Percentiles rank a stretch among this genome's conserved stretches.
These are phyloP conservation scores for Arbacia lixula DNA, from an alignment of 53 echinoderm and acorn worm species.

Conservation along the genomic window DNA sequence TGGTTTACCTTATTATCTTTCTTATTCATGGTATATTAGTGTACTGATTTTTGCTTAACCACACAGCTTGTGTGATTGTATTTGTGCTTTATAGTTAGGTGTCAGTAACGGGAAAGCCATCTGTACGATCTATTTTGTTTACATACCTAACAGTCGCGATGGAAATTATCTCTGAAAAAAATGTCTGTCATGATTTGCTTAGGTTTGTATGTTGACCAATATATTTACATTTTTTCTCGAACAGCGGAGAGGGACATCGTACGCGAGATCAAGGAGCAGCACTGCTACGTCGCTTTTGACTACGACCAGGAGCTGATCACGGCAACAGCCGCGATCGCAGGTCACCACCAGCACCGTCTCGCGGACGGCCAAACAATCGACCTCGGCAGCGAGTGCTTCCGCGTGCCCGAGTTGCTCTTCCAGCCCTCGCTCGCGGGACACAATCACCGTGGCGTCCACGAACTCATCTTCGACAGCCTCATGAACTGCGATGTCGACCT, in stretches of 20 bases:
- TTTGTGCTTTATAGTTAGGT: no score
- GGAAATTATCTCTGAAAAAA: no score
- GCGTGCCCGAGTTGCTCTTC: conserved; percentile 23
- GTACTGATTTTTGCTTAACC: no score
- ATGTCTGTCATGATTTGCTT: no score
- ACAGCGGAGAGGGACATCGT: conserved; percentile 35
- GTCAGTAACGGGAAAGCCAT: no score
- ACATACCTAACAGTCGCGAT: no score
- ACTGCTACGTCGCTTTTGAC: conserved; percentile 15
- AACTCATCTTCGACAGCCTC: conserved; percentile 14
- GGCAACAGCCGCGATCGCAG: background rate
- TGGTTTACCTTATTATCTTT: no score
- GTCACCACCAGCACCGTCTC: background rate
- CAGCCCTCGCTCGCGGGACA: background rate
- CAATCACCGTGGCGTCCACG: conserved; percentile 24
- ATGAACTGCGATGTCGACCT: conserved; percentile 42
- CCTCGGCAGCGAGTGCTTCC: conserved; percentile 32
- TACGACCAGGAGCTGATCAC: background rate
- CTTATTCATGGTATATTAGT: no score
- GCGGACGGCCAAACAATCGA: background rate
- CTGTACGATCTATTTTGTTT: no score
- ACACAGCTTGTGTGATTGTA: no score
- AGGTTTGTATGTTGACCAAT: no score
- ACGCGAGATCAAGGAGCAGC: conserved; percentile 20
- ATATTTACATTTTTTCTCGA: no score